phyloP scores from a whole-genome alignment of 2,113 vertebrate genomes.

The Tragelaphus imberbis region DNA sequence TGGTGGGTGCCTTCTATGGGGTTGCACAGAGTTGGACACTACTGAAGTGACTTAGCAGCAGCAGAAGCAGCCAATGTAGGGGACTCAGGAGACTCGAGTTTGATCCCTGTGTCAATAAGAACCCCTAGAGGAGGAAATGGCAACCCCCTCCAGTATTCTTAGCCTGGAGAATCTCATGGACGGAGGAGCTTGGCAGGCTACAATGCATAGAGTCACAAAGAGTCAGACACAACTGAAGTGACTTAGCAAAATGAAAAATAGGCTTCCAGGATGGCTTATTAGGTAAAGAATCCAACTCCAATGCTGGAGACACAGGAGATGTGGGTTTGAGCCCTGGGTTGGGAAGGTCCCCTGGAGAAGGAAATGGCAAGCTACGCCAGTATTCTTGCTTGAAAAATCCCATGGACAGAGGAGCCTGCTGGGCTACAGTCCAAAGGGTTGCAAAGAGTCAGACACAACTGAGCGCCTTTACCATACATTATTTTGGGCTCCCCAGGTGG shows the following conservation, averaged over 20 bases:
- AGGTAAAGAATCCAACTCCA: background rate
- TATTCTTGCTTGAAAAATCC: background rate
- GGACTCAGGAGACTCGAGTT: background rate
- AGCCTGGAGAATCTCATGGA: background rate
- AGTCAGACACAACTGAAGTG: background rate
- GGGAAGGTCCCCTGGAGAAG: background rate
- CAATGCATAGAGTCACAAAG: background rate
- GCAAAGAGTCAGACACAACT: background rate
- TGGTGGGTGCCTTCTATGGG: too few relatives aligned
- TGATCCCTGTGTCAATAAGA: background rate
- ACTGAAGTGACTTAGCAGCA: too few relatives aligned
- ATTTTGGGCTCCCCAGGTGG: background rate
- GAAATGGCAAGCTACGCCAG: background rate
- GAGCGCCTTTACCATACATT: background rate
- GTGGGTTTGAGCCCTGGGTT: background rate
- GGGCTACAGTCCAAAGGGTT: background rate
- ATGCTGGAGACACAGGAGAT: fast-evolving
- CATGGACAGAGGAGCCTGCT: background rate
- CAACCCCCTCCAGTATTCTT: background rate
- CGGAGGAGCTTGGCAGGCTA: background rate
- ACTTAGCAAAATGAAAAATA: background rate
- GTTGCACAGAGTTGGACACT: fast-evolving
- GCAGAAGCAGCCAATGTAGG: background rate
- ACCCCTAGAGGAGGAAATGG: background rate
- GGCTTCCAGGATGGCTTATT: background rate